Percentiles rank a stretch among this genome's conserved stretches.
Conservation (phyloP, 2,797 vertebrate species). For the Rousettus madagascariensis region DNA sequence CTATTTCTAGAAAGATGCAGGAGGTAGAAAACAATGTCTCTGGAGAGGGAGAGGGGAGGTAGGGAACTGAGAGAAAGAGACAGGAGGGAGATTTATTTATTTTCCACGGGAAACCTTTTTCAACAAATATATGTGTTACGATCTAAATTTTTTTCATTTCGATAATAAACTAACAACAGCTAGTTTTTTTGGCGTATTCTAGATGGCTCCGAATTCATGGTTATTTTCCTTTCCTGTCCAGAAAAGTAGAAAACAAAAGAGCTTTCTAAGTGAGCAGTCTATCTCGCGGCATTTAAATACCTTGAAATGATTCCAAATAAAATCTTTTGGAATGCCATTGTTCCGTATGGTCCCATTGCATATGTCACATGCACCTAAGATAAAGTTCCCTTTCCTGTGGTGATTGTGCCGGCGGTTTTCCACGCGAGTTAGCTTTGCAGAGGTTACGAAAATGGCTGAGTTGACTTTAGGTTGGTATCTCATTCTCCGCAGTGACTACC, state of each 20-base stretch:
- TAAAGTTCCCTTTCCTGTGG: background rate
- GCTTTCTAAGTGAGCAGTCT: background rate
- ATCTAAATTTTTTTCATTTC: background rate
- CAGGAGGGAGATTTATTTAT: background rate
- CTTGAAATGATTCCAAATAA: background rate
- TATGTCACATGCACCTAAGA: accelerated
- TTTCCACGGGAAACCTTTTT: slow-evolving; percentile 34
- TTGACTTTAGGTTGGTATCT: background rate
- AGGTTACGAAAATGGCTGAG: background rate
- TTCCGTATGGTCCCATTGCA: accelerated
- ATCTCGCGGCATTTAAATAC: background rate
- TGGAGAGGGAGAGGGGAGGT: background rate
- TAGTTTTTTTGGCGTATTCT: background rate
- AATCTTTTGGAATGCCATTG: background rate
- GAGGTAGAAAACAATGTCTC: background rate
- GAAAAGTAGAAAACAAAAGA: slow-evolving; percentile 11
- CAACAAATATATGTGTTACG: background rate
- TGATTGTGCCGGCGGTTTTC: background rate
- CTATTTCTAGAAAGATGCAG: background rate
- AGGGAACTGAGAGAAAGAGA: background rate
- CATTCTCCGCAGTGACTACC: slow-evolving; percentile 52
- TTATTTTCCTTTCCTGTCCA: background rate
- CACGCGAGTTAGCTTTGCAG: background rate
- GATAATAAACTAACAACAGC: background rate
- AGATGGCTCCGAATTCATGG: background rate